Percentiles rank a stretch among this genome's conserved stretches.
Conservation (phyloP, 1,140 invertebrate species). For the Apocrypta bakeri region DNA sequence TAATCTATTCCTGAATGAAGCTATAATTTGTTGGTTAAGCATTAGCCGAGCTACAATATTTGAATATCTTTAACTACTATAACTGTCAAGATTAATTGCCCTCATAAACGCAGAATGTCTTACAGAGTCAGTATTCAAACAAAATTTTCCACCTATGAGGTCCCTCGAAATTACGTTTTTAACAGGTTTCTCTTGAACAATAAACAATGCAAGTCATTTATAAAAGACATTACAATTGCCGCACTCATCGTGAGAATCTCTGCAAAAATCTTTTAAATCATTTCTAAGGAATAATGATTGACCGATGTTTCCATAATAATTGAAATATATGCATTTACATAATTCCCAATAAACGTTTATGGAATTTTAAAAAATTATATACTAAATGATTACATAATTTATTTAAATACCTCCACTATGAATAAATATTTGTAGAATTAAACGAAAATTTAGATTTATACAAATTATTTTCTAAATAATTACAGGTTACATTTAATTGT, state of each 20-base stretch:
- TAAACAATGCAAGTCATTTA: conserved; percentile 11
- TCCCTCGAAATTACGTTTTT: not conserved
- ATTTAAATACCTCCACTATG: no score
- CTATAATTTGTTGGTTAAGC: not conserved
- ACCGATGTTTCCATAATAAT: not conserved
- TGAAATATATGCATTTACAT: not conserved
- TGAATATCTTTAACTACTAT: not conserved
- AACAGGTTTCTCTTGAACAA: not conserved
- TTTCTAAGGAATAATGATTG: not conserved
- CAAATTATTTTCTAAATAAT: no score
- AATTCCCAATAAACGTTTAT: no score
- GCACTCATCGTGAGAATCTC: not conserved
- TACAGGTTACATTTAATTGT: no score
- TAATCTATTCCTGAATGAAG: not conserved
- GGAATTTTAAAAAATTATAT: no score
- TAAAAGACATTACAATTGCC: not conserved
- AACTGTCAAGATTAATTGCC: not conserved
- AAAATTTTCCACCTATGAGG: not conserved
- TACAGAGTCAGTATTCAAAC: not conserved
- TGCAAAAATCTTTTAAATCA: not conserved
- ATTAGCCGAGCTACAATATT: not conserved
- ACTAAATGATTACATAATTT: no score
- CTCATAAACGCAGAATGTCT: not conserved
- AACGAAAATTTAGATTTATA: no score
- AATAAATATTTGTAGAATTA: no score